Evolutionary conservation across 2,797 vertebrate genomes (phyloP), one percentile per base, ranked within the genome.

Genomic region (Gephyroberyx darwinii): DNA sequence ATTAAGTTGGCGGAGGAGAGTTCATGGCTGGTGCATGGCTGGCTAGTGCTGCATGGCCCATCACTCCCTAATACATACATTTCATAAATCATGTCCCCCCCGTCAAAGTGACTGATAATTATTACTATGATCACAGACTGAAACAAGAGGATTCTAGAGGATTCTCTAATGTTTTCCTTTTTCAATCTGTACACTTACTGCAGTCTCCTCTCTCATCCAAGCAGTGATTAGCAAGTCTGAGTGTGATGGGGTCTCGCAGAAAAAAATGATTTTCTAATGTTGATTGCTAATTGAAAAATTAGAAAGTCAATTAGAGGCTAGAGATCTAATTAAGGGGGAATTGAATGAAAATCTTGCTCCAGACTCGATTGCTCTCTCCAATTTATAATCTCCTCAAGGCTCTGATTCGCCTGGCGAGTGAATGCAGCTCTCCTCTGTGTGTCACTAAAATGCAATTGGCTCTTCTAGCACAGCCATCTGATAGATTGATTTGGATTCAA

Each of bases 281-380:
- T 96, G 95, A 96, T 96, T 96, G 95, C 94, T 96, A 98, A 98
- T 96, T 97, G 96, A 97, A 97, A 97, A 97, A 98, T 96, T 95
- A 96, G 95, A 95, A 96, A 96, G 94, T 95, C 95, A 93, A 93
- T 96, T 95, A 95, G 94, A 95, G 94, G 94, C 94, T 94, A 86
- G 94, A 89, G 88, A 97, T 97, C 95, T 96, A 96, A 98, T 98
- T 97, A 97, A 96, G 95, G 90, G 88, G 92, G 95, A 96, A 96
- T 95, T 94, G 95, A 96, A 96, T 96, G 94, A 95, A 95, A 95
- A 87, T 87, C 82, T 94, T 84, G 90, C 93, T 93, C 91, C 89
- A 92, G 94, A 95, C 93, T 90, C 85, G 83, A 85, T 87, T 84
- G 87, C 87, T 89, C 77, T 84, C 79, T 84, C 73, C 77, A 81